Base-by-base conservation (phyloP, 2,797 vertebrate species). In the Clarias fuscus region DNA sequence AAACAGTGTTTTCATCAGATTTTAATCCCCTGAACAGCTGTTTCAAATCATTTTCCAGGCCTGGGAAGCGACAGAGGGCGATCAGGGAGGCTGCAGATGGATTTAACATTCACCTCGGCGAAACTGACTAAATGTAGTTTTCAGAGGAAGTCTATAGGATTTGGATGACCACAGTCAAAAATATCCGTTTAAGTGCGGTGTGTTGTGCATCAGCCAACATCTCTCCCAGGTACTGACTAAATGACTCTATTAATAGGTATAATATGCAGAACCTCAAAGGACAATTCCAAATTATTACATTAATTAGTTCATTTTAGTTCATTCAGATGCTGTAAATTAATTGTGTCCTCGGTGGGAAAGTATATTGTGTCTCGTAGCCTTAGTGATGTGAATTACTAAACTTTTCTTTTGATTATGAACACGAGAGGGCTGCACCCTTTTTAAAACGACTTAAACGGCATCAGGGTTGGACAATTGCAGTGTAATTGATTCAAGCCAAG, bases 1-100 rank as follows among this genome's bases (percentile, higher is more conserved):
- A 93, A 91, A 93, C 90, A 91, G 87, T 1, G 84, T 86, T 89
- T 93, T 92, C 91, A 92, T 93, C 91, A 88, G 90, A 92, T 94
- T 93, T 92, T 92, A 94, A 95, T 94, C 94, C 92, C 81, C 89
- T 59, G 80, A 94, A 92, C 94, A 95, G 94, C 93, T 95, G 94
- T 91, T 95, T 91, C 88, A 93, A 93, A 91, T 94, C 92, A 92
- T 93, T 94, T 90, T 93, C 91, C 91, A 93, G 93, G 91, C 91
- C 92, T 88, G 88, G 92, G 87, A 91, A 86, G 88, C 40, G 83
- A 83, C 62, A 73, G 83, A 64, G 70, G 2, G 72, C 27, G 65
- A 77, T 56, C 33, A 62, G 82, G 84, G 77, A 62, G 65, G 62
- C 72, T 84, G 78, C 18, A 88, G 82, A 85, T 78, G 85, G 77